A percentile compares a stretch with the other conserved stretches of the same genome.
Conservation (phyloP, 2,113 vertebrate genomes). For the Pygoscelis antarcticus region DNA sequence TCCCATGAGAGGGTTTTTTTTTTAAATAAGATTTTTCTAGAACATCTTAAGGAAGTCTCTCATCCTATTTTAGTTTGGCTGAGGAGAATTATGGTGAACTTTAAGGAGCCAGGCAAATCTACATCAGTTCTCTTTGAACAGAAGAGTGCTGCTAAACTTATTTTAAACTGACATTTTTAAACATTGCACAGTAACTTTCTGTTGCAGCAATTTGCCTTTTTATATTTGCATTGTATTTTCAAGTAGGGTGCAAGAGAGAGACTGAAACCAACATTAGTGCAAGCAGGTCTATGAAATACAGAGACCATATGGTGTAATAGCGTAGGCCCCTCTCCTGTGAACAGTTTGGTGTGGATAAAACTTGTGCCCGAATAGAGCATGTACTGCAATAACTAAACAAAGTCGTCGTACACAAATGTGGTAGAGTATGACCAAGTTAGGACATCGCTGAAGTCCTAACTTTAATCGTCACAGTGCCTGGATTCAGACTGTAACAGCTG, state of each 20-base stretch:
- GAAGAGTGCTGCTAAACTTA: neutral
- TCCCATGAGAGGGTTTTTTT: neutral
- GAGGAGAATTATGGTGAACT: neutral
- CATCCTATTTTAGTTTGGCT: neutral
- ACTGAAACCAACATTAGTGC: neutral
- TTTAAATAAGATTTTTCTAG: neutral
- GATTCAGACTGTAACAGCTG: neutral
- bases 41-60: neutral
- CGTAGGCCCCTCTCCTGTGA: neutral
- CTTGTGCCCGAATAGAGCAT: neutral
- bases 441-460: neutral
- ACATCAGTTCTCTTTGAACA: neutral
- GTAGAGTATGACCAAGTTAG: neutral
- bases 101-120: neutral
- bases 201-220: neutral
- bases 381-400: neutral
- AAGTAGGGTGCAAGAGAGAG: neutral
- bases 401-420: neutral
- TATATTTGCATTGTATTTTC: neutral
- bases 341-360: neutral
- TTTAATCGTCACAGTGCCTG: neutral
- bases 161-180: neutral
- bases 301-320: neutral
- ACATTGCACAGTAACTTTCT: neutral
- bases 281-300: neutral